A percentile compares a stretch with the other conserved stretches of the same genome.
These are phyloP conservation scores for Babylonia areolata DNA, from an alignment of 1,140 invertebrate species.

Conservation along the genomic window DNA sequence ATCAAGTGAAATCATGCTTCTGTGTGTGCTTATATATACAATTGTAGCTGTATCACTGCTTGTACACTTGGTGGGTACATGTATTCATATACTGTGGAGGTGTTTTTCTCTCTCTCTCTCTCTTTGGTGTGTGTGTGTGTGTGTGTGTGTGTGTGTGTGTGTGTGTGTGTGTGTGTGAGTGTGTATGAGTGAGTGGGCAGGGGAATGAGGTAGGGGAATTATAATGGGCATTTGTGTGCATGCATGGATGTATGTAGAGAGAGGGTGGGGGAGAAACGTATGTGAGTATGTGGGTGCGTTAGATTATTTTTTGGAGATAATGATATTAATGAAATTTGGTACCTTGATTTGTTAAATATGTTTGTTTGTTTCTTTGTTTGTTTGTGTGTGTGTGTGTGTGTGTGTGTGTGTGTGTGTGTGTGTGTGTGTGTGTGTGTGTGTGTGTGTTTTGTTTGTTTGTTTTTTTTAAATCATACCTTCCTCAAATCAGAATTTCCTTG, in stretches of 20 bases:
- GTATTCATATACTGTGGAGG: no score
- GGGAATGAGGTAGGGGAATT: background rate
- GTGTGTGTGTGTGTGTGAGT: background rate
- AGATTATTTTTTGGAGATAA: background rate
- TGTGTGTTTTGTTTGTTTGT: no score
- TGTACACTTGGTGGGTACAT: no score
- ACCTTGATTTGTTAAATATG: no score
- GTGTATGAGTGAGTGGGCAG: background rate
- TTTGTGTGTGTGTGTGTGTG: background rate
- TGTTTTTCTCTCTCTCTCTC: no score
- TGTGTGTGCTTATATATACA: no score
- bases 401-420: background rate
- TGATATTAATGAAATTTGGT: no score
- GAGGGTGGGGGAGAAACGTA: background rate
- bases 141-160: background rate
- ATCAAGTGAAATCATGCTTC: no score
- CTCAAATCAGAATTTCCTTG: no score
- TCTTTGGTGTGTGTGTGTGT: background rate
- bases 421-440: no score
- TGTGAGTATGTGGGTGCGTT: background rate
- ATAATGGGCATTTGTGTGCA: background rate
- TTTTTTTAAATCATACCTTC: no score
- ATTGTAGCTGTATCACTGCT: no score
- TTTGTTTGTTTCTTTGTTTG: background rate
- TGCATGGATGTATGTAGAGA: background rate